phyloP scores from a whole-genome alignment of 2,113 vertebrate genomes.

The Coturnix japonica region DNA sequence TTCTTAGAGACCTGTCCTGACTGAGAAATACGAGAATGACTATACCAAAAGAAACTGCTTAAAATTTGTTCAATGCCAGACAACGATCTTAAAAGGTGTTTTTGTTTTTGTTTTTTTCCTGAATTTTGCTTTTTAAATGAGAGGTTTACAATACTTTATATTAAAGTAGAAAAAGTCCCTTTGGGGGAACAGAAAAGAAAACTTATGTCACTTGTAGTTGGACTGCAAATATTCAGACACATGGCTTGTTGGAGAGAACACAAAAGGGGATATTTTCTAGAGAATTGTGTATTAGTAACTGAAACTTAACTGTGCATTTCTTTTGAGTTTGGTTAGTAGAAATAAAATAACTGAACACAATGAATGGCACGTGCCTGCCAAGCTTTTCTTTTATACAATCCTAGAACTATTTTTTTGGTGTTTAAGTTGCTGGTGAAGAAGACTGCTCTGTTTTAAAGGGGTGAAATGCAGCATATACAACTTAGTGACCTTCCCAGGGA shows the following conservation, averaged over 20 bases:
- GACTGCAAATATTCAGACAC: background rate
- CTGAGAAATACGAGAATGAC: background rate
- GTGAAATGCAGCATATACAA: background rate
- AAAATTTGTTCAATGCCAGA: background rate
- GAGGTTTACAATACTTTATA: slow-evolving; percentile 46
- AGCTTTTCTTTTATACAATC: background rate
- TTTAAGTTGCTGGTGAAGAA: background rate
- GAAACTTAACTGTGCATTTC: slow-evolving; percentile 41
- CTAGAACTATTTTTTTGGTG: background rate
- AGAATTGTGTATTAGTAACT: background rate
- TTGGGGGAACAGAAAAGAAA: background rate
- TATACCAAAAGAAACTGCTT: slow-evolving; percentile 3
- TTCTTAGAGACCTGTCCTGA: background rate
- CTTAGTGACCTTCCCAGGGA: background rate
- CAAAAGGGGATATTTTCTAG: background rate
- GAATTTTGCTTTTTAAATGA: slow-evolving; percentile 13
- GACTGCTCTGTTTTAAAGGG: background rate
- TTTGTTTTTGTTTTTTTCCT: background rate
- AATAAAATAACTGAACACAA: slow-evolving; percentile 34
- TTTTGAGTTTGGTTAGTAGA: slow-evolving; percentile 30
- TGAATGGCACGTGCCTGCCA: background rate
- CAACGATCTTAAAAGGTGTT: background rate
- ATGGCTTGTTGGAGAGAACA: background rate
- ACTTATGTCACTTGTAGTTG: background rate
- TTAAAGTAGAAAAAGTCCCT: slow-evolving; percentile 30